phyloP scores from a whole-genome alignment of 1,140 invertebrate species.

The Mylabris phalerata region DNA sequence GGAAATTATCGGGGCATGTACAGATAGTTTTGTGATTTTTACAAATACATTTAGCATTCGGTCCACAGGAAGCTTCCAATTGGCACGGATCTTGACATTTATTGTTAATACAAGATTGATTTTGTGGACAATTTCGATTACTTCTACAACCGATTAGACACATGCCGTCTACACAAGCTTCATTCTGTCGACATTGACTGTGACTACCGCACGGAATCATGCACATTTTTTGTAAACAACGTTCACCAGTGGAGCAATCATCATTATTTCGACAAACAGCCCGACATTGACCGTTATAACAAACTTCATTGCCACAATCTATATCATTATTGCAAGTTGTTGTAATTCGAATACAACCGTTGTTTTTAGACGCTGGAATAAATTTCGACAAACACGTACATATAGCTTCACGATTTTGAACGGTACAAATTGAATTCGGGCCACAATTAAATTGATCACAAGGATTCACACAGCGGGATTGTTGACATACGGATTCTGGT shows the following conservation, averaged over 20 bases:
- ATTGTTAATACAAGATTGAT: conserved; percentile 74
- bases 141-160: conserved; percentile 76
- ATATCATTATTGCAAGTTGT: conserved; percentile 60
- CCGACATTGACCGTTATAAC: conserved; percentile 75
- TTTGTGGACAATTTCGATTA: conserved; percentile 68
- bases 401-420: conserved; percentile 63
- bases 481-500: conserved; percentile 61
- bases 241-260: conserved; percentile 75
- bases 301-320: conserved; percentile 71
- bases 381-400: conserved; percentile 71
- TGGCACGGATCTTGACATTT: conserved; percentile 79
- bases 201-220: conserved; percentile 69
- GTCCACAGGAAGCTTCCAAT: conserved; percentile 68
- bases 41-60: conserved; percentile 74
- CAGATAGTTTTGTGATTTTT: conserved; percentile 64
- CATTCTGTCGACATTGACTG: conserved; percentile 66
- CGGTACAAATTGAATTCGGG: conserved; percentile 67
- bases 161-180: conserved; percentile 72
- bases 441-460: conserved; percentile 67
- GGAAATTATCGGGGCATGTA: conserved; percentile 73
- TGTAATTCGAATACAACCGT: conserved; percentile 65
- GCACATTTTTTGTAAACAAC: conserved; percentile 71
- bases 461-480: conserved; percentile 66
- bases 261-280: conserved; percentile 68
- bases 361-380: conserved; percentile 52